Evolutionary conservation across 2,113 vertebrate species (phyloP), one percentile per base, ranked within the genome.

Genomic region (Lampris megalopsis): DNA sequence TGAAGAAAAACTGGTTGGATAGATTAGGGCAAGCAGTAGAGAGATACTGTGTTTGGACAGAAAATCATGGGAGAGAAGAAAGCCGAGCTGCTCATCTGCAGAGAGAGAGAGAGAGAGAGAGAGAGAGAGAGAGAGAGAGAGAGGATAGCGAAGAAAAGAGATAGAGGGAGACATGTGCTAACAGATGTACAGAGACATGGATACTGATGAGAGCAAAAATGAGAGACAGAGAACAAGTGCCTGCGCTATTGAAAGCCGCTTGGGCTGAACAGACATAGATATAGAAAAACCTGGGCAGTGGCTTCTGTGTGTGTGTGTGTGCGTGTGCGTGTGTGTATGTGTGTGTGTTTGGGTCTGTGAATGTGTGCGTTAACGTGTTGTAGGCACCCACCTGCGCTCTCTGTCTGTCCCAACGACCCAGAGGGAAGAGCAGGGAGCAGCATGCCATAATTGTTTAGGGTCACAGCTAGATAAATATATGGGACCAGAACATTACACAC

Each of bases 401-500:
- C 36, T 63, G 60, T 72, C 24, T 79, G 73, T 82, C 71, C 57
- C 73, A 58, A 63, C n/a, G 72, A 81, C 82, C 76, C 81, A 79
- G 75, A 77, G 64, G 80, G 82, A 72, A 75, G 47, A 42, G 68
- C 53, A 37, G 71, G 73, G 49, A 85, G 77, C 75, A 64, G 71
- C 63, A 47, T 43, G 53, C 57, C 74, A 59, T 79, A 79, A 78
- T 79, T 79, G 75, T 61, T 72, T 62, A 9, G 68, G 80, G 63
- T 73, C 63, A 6, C 48, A 81, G 73, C 81, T 66, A 80, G 80
- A 79, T 79, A 85, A 89, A 88, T 81, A 65, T 69, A 77, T 53
- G 67, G 74, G 75, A 75, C 65, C 72, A 52, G 79, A 76, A 73
- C 75, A 82, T 85, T 75, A 85, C 75, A 78, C 86, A 75, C 79